These are phyloP conservation scores for Noctilio leporinus DNA, from an alignment of 2,113 vertebrate genomes.

Conservation along the genomic window DNA sequence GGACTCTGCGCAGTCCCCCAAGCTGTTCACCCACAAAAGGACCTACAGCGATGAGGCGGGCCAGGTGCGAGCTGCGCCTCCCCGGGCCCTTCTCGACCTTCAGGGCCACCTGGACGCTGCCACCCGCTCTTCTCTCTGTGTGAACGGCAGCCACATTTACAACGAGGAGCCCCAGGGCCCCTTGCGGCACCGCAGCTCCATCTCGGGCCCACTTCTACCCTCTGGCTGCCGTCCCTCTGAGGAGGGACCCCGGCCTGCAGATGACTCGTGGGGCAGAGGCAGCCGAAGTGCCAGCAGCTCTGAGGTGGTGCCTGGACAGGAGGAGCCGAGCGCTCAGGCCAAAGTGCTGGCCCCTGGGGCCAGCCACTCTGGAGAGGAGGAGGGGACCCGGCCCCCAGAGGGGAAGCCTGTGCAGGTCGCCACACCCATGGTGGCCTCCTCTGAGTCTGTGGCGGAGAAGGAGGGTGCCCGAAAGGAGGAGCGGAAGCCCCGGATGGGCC, in stretches of 20 bases:
- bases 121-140: slow-evolving; percentile 85
- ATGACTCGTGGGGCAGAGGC: slow-evolving; percentile 20
- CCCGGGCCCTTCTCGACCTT: slow-evolving; percentile 77
- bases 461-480: slow-evolving; percentile 72
- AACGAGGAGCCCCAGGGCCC: slow-evolving; percentile 67
- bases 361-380: slow-evolving; percentile 69
- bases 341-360: not conserved
- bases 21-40: slow-evolving; percentile 83
- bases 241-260: slow-evolving; percentile 56
- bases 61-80: slow-evolving; percentile 77
- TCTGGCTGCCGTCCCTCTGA: slow-evolving; percentile 76
- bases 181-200: slow-evolving; percentile 68
- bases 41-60: slow-evolving; percentile 85
- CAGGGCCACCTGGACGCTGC: slow-evolving; percentile 79
- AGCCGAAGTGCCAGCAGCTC: not conserved
- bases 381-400: slow-evolving; percentile 57
- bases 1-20: slow-evolving; percentile 82
- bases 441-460: slow-evolving; percentile 64
- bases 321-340: slow-evolving; percentile 32
- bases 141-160: slow-evolving; percentile 92
- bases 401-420: slow-evolving; percentile 72
- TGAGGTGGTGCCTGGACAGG: not conserved
- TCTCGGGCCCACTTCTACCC: slow-evolving; percentile 76
- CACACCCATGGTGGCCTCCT: slow-evolving; percentile 42
- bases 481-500: slow-evolving; percentile 79